A percentile compares a stretch with the other conserved stretches of the same genome.
phyloP scores from a whole-genome alignment of 53 echinoderm and acorn worm genomes.

The Holothuria scabra region DNA sequence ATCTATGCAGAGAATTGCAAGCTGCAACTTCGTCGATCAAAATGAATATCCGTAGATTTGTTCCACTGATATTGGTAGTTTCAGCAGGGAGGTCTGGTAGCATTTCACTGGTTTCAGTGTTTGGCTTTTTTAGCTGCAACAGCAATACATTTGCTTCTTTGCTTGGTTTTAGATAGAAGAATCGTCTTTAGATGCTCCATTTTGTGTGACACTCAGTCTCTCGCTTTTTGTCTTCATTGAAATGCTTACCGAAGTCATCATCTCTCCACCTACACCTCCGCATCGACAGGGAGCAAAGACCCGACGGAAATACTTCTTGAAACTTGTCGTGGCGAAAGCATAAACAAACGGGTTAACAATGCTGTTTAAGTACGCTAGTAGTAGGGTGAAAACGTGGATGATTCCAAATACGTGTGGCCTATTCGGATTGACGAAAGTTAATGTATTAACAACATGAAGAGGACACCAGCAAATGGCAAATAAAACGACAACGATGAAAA shows the following conservation, averaged over 20 bases:
- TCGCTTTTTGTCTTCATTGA: constrained; percentile 87
- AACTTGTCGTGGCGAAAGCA: constrained; percentile 87
- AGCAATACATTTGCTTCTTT: no score
- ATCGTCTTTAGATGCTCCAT: constrained; percentile 49
- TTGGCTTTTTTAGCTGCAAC: no score
- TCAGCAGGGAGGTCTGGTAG: no score
- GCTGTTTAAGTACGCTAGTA: constrained; percentile 78
- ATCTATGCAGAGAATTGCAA: no score
- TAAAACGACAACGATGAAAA: constrained; percentile 89
- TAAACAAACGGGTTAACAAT: constrained; percentile 91
- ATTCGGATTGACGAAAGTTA: background rate
- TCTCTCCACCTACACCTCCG: constrained; percentile 31
- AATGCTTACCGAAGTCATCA: constrained; percentile 72
- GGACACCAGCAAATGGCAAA: constrained; percentile 98
- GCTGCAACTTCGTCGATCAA: no score
- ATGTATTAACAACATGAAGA: constrained; percentile 63
- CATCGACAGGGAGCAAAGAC: constrained; percentile 53
- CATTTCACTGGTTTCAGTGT: no score
- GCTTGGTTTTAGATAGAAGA: constrained; percentile 55
- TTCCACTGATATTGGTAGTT: no score
- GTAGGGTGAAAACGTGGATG: constrained; percentile 53
- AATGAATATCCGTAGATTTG: no score
- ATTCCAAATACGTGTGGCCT: background rate
- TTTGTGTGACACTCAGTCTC: constrained; percentile 64
- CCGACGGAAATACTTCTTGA: constrained; percentile 72